Evolutionary conservation across 2,888 invertebrate species (phyloP).

Genomic region (Protodeltote pygarga): DNA sequence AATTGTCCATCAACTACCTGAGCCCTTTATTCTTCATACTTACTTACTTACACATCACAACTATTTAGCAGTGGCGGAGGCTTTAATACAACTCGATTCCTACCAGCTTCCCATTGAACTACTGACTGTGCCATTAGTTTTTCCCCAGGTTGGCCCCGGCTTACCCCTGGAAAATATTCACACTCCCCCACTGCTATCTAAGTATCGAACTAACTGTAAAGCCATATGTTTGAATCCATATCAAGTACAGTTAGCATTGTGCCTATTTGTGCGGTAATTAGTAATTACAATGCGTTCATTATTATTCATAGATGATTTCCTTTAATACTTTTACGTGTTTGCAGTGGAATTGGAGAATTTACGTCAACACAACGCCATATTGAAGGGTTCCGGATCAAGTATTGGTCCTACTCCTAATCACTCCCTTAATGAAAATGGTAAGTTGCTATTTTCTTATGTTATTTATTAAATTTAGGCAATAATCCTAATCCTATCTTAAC

Average conservation of each 20-base stretch:
- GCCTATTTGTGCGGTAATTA: conserved; percentile 30
- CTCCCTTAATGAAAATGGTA: conserved; percentile 70
- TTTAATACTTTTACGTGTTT: conserved; percentile 49
- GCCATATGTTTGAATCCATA: conserved; percentile 16
- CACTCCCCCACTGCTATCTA: too few species aligned
- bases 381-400: conserved; percentile 76
- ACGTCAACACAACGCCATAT: conserved; percentile 85
- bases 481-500: too few species aligned
- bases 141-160: too few species aligned
- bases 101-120: too few species aligned
- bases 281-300: conserved; percentile 19
- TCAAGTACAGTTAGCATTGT: conserved; percentile 27
- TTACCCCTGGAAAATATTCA: too few species aligned
- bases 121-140: too few species aligned
- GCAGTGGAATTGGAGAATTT: conserved; percentile 88
- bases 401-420: conserved; percentile 69
- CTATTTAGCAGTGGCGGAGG: too few species aligned
- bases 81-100: too few species aligned
- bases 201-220: conserved; percentile 1
- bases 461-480: not conserved
- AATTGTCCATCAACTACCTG: too few species aligned
- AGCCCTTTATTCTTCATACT: too few species aligned
- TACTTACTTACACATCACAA: too few species aligned
- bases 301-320: conserved; percentile 31
- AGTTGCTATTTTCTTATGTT: conserved; percentile 28